Evolutionary conservation across 1,140 invertebrate species (phyloP).

Genomic region (Bombus difficillimus): DNA sequence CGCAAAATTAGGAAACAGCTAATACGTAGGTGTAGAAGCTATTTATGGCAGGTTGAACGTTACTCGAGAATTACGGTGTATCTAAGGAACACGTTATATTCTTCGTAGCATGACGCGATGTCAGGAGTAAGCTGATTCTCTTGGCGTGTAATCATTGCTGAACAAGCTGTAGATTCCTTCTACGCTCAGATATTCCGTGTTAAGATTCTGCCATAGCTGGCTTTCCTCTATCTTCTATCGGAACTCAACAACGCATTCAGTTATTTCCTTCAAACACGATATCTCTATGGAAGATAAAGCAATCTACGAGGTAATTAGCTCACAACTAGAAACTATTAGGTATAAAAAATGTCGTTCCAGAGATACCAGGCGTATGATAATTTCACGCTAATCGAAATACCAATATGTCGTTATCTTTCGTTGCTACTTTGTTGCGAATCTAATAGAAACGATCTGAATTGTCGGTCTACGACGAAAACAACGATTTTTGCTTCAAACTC

Average conservation of each 20-base stretch:
- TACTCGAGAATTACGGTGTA: constrained; percentile 2
- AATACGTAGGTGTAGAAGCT: neutral
- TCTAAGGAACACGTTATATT: constrained; percentile 11
- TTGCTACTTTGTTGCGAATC: no score
- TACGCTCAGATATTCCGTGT: neutral
- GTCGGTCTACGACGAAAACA: no score
- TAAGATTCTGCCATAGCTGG: neutral
- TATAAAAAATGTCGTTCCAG: no score
- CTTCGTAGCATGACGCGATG: constrained; percentile 35
- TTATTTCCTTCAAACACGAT: no score
- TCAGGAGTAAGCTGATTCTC: constrained; percentile 48
- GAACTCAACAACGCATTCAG: neutral
- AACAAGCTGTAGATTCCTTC: constrained; percentile 29
- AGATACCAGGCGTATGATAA: no score
- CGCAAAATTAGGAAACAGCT: neutral
- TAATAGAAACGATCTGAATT: no score
- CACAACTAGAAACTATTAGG: no score
- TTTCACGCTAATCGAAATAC: no score
- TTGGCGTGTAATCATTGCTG: constrained; percentile 44
- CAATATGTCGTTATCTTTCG: no score
- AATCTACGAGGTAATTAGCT: no score
- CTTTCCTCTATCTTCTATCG: neutral
- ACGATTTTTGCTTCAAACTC: no score
- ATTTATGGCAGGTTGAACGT: neutral
- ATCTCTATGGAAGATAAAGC: no score